Conservation (phyloP, 2,113 vertebrate genomes). For the Elaphurus davidianus region DNA sequence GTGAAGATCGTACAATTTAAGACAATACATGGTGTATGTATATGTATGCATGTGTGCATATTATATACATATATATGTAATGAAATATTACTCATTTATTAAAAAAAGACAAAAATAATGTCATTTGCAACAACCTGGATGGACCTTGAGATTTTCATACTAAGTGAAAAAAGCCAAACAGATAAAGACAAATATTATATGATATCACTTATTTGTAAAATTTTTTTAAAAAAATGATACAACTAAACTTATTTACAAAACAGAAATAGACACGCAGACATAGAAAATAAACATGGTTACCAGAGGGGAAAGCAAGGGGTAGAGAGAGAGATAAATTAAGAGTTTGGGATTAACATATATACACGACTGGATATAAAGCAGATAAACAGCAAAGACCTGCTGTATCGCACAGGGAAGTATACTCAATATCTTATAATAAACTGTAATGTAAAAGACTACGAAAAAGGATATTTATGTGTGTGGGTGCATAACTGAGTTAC, state of each 20-base stretch:
- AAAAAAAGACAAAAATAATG: neutral
- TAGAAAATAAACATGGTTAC: neutral
- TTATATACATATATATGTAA: neutral
- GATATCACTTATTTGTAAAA: neutral
- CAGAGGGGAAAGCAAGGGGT: neutral
- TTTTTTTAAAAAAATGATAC: neutral
- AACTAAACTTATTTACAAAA: neutral
- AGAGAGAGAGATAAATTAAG: neutral
- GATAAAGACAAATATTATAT: neutral
- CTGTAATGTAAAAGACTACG: neutral
- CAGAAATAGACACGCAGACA: neutral
- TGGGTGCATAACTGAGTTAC: neutral
- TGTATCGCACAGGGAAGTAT: neutral
- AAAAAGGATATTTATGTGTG: neutral
- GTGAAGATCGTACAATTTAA: neutral
- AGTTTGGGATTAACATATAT: neutral
- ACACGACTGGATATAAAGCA: fast-evolving
- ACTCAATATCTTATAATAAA: neutral
- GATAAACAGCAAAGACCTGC: neutral
- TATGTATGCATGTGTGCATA: neutral
- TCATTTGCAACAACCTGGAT: neutral
- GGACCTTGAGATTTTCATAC: neutral
- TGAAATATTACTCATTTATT: neutral
- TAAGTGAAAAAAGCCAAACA: neutral
- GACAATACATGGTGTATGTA: neutral